Evolutionary conservation across 2,113 vertebrate species (phyloP).

Genomic region (Gallinago paraguaiae): DNA sequence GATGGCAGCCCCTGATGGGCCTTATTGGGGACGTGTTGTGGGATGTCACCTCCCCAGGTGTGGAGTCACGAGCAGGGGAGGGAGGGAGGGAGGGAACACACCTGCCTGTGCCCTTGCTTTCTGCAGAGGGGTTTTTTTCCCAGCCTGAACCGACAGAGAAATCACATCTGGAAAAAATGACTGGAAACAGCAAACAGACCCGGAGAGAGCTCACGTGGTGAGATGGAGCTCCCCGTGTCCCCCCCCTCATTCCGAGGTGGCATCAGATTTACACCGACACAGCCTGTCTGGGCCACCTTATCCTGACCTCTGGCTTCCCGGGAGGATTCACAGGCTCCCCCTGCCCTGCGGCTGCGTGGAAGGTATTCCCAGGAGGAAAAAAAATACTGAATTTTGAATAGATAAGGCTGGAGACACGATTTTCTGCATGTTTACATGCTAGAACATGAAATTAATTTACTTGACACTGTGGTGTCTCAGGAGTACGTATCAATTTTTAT

Average conservation of each 20-base stretch:
- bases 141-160: neutral
- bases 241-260: neutral
- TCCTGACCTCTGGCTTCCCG: neutral
- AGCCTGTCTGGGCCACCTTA: neutral
- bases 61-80: fast-evolving
- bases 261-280: neutral
- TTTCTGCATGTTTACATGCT: neutral
- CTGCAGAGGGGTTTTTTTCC: neutral
- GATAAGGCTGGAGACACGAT: neutral
- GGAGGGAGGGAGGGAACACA: neutral
- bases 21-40: too few species aligned
- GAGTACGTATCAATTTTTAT: slow-evolving; percentile 19
- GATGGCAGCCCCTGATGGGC: neutral
- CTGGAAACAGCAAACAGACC: neutral
- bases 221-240: too few species aligned
- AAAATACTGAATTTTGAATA: neutral
- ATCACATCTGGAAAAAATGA: neutral
- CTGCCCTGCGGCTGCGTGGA: neutral
- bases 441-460: slow-evolving; percentile 34
- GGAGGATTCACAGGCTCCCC: neutral
- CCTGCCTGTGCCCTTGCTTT: neutral
- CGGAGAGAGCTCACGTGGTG: neutral
- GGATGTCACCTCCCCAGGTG: neutral
- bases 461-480: neutral
- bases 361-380: neutral